Evolutionary conservation across 2,113 vertebrate species (phyloP), one percentile per base, ranked within the genome.

Genomic region (Pagrus major): DNA sequence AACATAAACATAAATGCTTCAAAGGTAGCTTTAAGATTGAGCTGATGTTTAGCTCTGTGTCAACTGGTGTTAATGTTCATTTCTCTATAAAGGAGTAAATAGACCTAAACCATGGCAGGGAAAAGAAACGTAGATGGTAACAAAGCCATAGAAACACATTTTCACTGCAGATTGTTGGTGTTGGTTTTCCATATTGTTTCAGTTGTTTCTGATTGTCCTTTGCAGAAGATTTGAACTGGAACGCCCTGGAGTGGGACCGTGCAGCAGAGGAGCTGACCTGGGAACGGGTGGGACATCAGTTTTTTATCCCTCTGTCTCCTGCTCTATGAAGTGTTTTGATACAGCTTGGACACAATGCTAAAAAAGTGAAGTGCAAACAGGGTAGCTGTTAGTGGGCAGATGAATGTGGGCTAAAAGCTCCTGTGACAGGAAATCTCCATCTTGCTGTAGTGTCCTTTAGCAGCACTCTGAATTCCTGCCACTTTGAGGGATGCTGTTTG

Each of bases 171-270:
- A 4, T 1, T 63, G 27, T 47, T 14, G 5, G n/a, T n/a, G n/a
- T n/a, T n/a, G n/a, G 10, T 27, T 21, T 75, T 59, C 5, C 1
- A 41, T 9, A 21, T 2, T 14, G 3, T 76, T 52, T 67, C 9
- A 67, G 8, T 21, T 75, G 37, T 67, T 11, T 58, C 70, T 93
- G 1, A 85, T 58, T 68, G 6, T 69, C 12, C 79, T 90, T 47
- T 91, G 60, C 76, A 97, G 97, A 98, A 91, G 98, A 98, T 89
- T 96, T 98, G 96, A 99, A 99, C 94, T 99, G 98, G 98, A 99
- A 99, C 67, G 97, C 97, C 35, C 84, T 99, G 90, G 98, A 99
- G 80, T 99, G 97, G 98, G 98, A 99, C 86, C 95, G 97, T 86
- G 97, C 97, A 81, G 98, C 97, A 42, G 98, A 99, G 90, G 98